Conservation (phyloP, 1,140 invertebrate species). For the Drusus annulatus region DNA sequence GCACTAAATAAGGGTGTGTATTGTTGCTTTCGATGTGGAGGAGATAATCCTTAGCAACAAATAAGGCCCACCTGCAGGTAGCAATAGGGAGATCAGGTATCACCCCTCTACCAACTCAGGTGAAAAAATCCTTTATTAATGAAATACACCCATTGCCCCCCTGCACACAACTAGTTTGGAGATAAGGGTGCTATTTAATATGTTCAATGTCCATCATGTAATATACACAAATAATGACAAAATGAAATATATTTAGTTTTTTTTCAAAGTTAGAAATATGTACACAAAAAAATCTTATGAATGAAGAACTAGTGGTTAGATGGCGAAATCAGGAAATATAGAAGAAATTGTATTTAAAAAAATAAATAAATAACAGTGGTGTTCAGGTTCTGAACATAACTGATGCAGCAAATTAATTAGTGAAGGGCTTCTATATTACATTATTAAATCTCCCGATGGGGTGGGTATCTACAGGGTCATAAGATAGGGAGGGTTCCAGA, state of each 20-base stretch:
- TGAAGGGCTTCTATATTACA: background rate
- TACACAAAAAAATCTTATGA: no score
- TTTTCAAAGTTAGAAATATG: no score
- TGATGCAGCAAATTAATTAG: background rate
- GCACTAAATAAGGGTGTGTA: conserved; percentile 41
- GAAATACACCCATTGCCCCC: conserved; percentile 45
- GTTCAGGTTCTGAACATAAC: no score
- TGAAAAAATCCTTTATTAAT: conserved; percentile 59
- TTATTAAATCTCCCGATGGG: background rate
- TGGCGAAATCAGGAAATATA: no score
- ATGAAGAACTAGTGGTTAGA: no score
- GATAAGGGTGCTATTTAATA: background rate
- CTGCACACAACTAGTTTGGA: conserved; percentile 1
- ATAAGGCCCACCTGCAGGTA: conserved; percentile 45
- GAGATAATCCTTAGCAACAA: conserved; percentile 58
- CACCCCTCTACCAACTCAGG: conserved; percentile 56
- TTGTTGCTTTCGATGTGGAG: conserved; percentile 48
- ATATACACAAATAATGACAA: no score
- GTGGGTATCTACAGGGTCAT: background rate
- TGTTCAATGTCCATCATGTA: background rate
- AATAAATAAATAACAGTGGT: no score
- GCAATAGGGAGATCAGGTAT: conserved; percentile 52
- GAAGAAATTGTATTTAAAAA: no score
- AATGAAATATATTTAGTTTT: no score
- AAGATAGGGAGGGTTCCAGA: background rate